phyloP scores from a whole-genome alignment of 2,888 invertebrate species.

The Diabrotica balteata region DNA sequence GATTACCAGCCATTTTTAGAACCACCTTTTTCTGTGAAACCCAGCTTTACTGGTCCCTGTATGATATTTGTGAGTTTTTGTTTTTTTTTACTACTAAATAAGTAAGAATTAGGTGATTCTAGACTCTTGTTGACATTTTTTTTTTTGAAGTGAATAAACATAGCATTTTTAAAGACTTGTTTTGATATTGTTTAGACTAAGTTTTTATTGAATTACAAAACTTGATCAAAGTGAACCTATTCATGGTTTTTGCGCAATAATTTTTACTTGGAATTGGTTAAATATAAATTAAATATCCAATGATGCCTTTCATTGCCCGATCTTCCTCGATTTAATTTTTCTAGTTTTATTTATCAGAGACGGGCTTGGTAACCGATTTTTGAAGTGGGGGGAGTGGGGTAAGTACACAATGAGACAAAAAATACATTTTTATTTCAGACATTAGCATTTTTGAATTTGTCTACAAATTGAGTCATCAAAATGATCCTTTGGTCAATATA shows the following conservation, averaged over 20 bases:
- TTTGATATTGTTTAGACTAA: slow-evolving; percentile 53
- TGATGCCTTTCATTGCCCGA: slow-evolving; percentile 38
- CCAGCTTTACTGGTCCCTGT: slow-evolving; percentile 33
- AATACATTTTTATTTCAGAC: too few species aligned
- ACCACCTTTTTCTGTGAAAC: slow-evolving; percentile 46
- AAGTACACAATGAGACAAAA: too few species aligned
- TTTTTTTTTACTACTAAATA: slow-evolving; percentile 30
- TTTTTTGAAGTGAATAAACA: slow-evolving; percentile 47
- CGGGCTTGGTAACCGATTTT: too few species aligned
- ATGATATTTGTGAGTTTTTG: slow-evolving; percentile 39
- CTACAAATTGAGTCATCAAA: too few species aligned
- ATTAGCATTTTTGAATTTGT: too few species aligned
- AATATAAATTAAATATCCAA: slow-evolving; percentile 44
- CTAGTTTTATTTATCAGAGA: too few species aligned
- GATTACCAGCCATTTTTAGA: slow-evolving; percentile 45
- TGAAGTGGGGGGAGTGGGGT: too few species aligned
- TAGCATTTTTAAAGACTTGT: slow-evolving; percentile 54
- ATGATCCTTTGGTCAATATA: too few species aligned
- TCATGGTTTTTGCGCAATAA: slow-evolving; percentile 51
- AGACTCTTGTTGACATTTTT: slow-evolving; percentile 47
- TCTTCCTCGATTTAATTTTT: slow-evolving; percentile 2
- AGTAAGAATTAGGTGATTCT: slow-evolving; percentile 48
- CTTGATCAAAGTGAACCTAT: slow-evolving; percentile 37
- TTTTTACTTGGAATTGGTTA: slow-evolving; percentile 52
- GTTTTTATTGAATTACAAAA: slow-evolving; percentile 36